Evolutionary conservation across 1,140 invertebrate genomes (phyloP), one percentile per base, ranked within the genome.

Genomic region (Bombus huntii): DNA sequence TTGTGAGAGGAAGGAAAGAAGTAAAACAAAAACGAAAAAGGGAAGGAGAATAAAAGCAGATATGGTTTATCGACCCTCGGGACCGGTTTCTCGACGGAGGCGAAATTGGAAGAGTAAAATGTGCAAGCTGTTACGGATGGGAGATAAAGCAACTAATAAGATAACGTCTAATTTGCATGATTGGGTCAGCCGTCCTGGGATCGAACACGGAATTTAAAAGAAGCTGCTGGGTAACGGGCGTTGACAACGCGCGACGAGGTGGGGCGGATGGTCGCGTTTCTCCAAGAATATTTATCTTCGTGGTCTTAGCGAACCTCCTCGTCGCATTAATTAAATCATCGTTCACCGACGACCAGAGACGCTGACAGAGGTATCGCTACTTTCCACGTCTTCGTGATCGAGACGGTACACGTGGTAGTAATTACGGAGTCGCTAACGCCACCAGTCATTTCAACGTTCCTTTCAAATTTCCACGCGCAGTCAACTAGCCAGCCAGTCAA

Each of bases 1-100:
- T 44, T 3, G 39, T 2, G 12, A 57, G 76, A 66, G 57, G 31
- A 90, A 57, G 34, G 47, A 53, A 85, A 66, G 62, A 44, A 70
- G 28, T 5, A 31, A 62, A 62, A 62, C 3, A 62, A 62, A 28
- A 28, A n/a, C 1, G 12, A 13, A 62, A 25, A 62, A 31, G 18
- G 68, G 70, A 83, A 87, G 65, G 66, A 59, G 81, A 87, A 89
- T 89, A 87, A 83, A 81, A 84, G 78, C 74, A 62, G 57, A 84
- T 87, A 82, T 89, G 71, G 76, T 85, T 88, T 89, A 89, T 89
- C 75, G 88, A 89, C 62, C 75, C n/a, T 5, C 18, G 87, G 47
- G 75, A 80, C 62, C 77, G 68, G 83, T 85, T 80, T 42, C 62
- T 70, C 53, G 18, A 25, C 44, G 62, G 79, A 86, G 66, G 34